Base-by-base conservation (phyloP, 2,113 vertebrate genomes). In the Tor tambroides region DNA sequence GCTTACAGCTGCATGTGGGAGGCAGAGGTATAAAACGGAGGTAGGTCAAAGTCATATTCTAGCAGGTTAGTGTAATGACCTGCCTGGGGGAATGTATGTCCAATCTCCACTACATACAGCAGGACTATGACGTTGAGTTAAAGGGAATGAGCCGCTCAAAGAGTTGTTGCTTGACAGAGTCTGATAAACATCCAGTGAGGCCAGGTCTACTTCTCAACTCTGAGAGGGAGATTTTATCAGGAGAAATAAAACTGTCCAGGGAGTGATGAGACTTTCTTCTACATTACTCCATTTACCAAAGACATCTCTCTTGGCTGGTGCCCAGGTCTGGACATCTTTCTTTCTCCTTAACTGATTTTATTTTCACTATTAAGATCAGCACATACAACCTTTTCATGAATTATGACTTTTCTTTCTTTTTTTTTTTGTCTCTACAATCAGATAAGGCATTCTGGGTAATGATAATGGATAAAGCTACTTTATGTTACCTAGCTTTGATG, bases 211-310 rank as follows among this genome's bases (percentile, higher is more conserved):
- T 80, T 82, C 71, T 87, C 76, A 72, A 21, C 35, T 81, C 28
- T 17, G 89, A 87, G 71, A 79, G 80, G 26, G 79, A 90, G 90
- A 92, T 92, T 92, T 87, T 90, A 93, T 91, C 87, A 85, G 61
- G 76, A 88, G 82, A 88, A n/a, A 87, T 86, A 89, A 91, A 92
- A 86, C 72, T 88, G 87, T 91, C 87, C 77, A 30, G 28, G 87
- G 79, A 90, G 83, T 88, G 87, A 85, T 85, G 80, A 92, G 86
- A 89, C 83, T 90, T 89, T 89, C 86, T 80, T 89, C 21, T 63
- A 81, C 80, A 79, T 38, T 63, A 59, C 54, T 84, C 67, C 83
- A 77, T 92, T 91, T 89, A 90, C 79, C 82, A 86, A 67, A 89
- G 54, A 85, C 85, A 82, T 61, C 65, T 88, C 65, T 86, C n/a